Percentiles rank a stretch among this genome's conserved stretches.
Conservation (phyloP, 2,888 invertebrate species). For the Mesorhabditis spiculigera region DNA sequence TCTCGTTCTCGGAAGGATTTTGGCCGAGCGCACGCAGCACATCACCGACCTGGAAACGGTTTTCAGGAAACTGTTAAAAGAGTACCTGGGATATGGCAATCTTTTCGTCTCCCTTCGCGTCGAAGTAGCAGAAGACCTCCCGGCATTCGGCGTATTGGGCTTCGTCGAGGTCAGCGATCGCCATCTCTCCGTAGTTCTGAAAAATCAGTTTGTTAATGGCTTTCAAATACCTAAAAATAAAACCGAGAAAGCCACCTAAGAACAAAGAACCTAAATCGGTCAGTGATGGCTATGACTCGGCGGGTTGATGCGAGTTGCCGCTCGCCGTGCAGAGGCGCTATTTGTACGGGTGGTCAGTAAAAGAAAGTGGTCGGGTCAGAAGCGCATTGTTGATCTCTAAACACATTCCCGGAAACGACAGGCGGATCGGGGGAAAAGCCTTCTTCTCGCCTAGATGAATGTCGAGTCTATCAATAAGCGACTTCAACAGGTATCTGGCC, state of each 20-base stretch:
- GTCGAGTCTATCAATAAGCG: neutral
- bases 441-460: neutral
- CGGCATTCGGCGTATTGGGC: slow-evolving; percentile 51
- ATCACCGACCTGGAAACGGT: slow-evolving; percentile 73
- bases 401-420: too few relatives aligned
- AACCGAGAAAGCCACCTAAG: neutral
- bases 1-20: slow-evolving; percentile 97
- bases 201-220: neutral
- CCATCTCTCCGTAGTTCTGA: neutral
- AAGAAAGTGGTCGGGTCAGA: too few relatives aligned
- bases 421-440: too few relatives aligned
- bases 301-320: too few relatives aligned
- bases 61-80: neutral
- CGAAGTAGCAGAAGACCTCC: slow-evolving; percentile 94
- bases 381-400: too few relatives aligned
- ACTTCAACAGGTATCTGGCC: neutral
- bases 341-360: too few relatives aligned
- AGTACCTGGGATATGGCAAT: slow-evolving; percentile 83
- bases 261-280: neutral
- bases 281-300: too few relatives aligned
- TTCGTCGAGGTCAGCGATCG: slow-evolving; percentile 17
- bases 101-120: slow-evolving; percentile 95
- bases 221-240: neutral
- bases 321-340: too few relatives aligned
- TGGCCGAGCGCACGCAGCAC: slow-evolving; percentile 91